Evolutionary conservation across 2,113 vertebrate genomes (phyloP).

Genomic region (Trachemys scripta): DNA sequence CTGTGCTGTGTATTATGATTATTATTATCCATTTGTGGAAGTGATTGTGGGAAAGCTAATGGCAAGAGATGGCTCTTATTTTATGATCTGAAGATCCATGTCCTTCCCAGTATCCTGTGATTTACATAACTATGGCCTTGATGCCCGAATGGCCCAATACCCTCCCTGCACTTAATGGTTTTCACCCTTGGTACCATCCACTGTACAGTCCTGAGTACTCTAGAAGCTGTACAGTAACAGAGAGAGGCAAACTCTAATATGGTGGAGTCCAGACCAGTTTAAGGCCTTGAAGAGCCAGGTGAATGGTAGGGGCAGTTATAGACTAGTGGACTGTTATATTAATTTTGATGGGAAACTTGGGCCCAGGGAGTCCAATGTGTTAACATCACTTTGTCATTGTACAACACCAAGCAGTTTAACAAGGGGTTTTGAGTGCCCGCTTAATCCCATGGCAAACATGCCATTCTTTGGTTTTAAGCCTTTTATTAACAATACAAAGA

Average conservation of each 20-base stretch:
- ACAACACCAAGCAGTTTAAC: background rate
- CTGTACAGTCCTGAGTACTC: background rate
- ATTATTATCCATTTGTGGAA: background rate
- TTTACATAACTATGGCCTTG: background rate
- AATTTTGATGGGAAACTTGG: background rate
- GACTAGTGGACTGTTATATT: background rate
- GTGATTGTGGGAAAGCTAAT: no score
- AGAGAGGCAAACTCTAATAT: background rate
- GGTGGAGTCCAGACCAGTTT: background rate
- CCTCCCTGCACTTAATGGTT: rapidly evolving
- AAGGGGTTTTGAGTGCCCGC: background rate
- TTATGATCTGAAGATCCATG: background rate
- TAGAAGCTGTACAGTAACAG: background rate
- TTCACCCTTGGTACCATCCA: background rate
- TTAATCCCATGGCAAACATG: background rate
- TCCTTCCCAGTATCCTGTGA: background rate
- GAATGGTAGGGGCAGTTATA: background rate
- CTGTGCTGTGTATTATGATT: background rate
- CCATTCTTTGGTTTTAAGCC: background rate
- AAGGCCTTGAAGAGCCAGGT: background rate
- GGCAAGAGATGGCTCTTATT: background rate
- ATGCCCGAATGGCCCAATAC: background rate
- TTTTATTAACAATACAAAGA: background rate
- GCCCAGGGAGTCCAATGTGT: background rate
- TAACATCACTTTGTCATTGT: background rate